phyloP scores from a whole-genome alignment of 1,140 invertebrate species.

The Kradibia gibbosae region DNA sequence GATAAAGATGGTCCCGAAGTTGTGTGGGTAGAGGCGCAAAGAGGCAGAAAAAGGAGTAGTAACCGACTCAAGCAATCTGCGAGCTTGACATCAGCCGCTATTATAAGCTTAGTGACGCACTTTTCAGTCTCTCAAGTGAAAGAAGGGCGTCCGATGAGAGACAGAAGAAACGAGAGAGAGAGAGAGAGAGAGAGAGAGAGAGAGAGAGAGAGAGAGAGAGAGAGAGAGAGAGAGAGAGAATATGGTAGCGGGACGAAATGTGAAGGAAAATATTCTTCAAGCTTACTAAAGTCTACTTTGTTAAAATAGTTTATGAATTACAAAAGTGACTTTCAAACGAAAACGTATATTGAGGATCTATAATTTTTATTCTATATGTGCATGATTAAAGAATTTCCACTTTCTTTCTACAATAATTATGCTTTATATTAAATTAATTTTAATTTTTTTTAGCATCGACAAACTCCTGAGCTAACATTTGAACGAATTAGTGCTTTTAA shows the following conservation, averaged over 20 bases:
- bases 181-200: slow-evolving; percentile 27
- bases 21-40: background rate
- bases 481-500: too few species aligned
- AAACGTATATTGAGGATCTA: background rate
- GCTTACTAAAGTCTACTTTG: background rate
- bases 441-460: too few species aligned
- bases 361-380: slow-evolving; percentile 46
- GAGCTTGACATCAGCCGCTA: slow-evolving; percentile 70
- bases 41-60: background rate
- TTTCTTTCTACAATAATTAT: too few species aligned
- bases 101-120: slow-evolving; percentile 70
- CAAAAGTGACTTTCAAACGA: background rate
- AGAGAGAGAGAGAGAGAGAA: slow-evolving; percentile 40
- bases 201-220: background rate
- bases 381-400: background rate
- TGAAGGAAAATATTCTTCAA: background rate
- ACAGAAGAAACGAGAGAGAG: slow-evolving; percentile 32
- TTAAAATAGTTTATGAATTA: slow-evolving; percentile 19
- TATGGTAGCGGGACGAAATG: too few species aligned
- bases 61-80: background rate
- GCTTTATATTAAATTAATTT: too few species aligned
- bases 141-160: too few species aligned
- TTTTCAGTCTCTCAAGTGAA: slow-evolving; percentile 37
- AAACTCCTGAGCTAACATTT: too few species aligned
- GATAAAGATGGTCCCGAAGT: background rate